phyloP scores from a whole-genome alignment of 2,888 invertebrate species.

The Trilocha varians region DNA sequence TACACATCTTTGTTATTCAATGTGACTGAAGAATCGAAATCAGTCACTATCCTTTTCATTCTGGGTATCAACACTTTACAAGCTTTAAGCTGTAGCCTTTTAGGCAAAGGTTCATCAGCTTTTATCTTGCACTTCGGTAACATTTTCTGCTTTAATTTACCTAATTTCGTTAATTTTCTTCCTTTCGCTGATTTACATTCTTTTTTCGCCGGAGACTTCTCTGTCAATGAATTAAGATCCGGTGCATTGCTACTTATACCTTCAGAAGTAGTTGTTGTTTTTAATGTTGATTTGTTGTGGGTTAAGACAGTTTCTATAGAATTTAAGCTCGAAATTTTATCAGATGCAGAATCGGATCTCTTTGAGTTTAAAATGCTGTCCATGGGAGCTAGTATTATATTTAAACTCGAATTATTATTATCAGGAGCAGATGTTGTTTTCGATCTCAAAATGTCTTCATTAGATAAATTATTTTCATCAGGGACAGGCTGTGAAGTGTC shows the following conservation, averaged over 20 bases:
- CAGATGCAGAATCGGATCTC: too few relatives aligned
- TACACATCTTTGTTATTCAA: slow-evolving; percentile 39
- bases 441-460: too few relatives aligned
- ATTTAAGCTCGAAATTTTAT: too few relatives aligned
- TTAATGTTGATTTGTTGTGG: too few relatives aligned
- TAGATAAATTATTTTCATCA: too few relatives aligned
- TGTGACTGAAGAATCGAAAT: slow-evolving; percentile 19
- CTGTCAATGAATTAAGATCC: background rate
- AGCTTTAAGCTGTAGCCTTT: slow-evolving; percentile 17
- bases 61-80: slow-evolving; percentile 14
- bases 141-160: slow-evolving; percentile 36
- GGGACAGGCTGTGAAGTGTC: too few relatives aligned
- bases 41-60: slow-evolving; percentile 12
- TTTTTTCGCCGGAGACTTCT: background rate
- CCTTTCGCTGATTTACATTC: slow-evolving; percentile 13
- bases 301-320: too few relatives aligned
- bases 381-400: too few relatives aligned
- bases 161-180: slow-evolving; percentile 37
- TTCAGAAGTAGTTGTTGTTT: too few relatives aligned
- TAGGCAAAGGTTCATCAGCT: slow-evolving; percentile 13
- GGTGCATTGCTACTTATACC: background rate
- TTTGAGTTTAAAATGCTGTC: too few relatives aligned
- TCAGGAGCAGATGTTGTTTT: too few relatives aligned
- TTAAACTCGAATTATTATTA: too few relatives aligned
- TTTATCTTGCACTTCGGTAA: slow-evolving; percentile 45